A percentile compares a stretch with the other conserved stretches of the same genome.
These are phyloP conservation scores for Ciconia stormi DNA, from an alignment of 2,113 vertebrate species.

Conservation along the genomic window DNA sequence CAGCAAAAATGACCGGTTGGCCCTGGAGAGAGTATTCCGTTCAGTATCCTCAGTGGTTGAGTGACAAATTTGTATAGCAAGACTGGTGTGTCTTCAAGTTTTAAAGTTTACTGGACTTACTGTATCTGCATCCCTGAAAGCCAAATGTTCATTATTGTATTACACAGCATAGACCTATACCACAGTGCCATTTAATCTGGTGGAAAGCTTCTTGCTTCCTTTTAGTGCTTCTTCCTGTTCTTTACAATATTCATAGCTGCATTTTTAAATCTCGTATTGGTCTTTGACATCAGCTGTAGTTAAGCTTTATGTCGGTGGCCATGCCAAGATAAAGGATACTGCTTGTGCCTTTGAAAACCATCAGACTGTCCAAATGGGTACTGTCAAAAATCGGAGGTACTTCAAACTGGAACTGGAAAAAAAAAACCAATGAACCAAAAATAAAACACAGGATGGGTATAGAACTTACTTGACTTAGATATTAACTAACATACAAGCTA, in stretches of 20 bases:
- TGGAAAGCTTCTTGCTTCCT: neutral
- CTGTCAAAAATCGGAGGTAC: neutral
- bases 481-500: neutral
- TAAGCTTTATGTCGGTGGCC: neutral
- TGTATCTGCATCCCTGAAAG: neutral
- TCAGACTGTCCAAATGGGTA: neutral
- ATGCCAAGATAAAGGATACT: neutral
- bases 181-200: neutral
- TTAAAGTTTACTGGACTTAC: neutral
- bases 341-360: neutral
- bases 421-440: neutral
- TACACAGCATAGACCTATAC: neutral
- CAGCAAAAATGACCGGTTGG: neutral
- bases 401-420: neutral
- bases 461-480: neutral
- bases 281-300: rapidly evolving
- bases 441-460: neutral
- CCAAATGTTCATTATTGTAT: neutral
- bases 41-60: neutral
- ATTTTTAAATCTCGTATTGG: neutral
- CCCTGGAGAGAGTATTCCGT: neutral
- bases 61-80: neutral
- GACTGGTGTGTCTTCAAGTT: neutral
- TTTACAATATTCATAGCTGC: neutral
- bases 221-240: neutral